Base-by-base conservation (phyloP, 2,113 vertebrate genomes). In the Gobius niger region DNA sequence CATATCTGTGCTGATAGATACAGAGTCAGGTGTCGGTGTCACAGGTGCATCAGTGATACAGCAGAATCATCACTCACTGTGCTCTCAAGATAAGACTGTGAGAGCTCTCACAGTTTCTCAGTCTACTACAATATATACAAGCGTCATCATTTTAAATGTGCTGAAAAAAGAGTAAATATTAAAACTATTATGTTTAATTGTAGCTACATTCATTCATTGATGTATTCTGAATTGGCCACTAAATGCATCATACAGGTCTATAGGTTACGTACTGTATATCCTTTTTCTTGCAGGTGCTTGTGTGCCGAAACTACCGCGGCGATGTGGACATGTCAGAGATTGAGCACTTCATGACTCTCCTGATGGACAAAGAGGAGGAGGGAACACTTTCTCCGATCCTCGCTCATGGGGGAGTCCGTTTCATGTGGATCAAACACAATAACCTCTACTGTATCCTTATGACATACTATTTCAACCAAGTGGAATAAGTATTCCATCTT, bases 401-500 rank as follows among this genome's bases (percentile, higher is more conserved):
- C 66, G 95, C 97, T 0, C 98, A 99, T 0, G 98, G 98, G 0
- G 96, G 95, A 0, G 98, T 99, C 47, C 96, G 98, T 9, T 99
- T 99, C 86, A 98, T 99, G 96, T 99, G 98, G 98, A 99, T 99
- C 75, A 99, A 99, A 73, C 98, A 99, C 72, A 99, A 98, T 91
- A 99, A 99, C 74, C 87, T 99, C 0, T 99, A 99, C 79, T 75
- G 98, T 98, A 98, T 98, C 97, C 95, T 94, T 12, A 11, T 9
- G 0, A 0, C 1, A 9, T 18, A 16, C 1, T 66, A 1, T 63
- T 44, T 19, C 5, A 52, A 16, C 50, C 15, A 52, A 8, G 15
- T 68, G 24, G 7, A 57, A 0, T n/a, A 63, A 0, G 0, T 69
- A 11, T 69, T 34, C 24, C 24, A 24, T 24, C 24, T 24, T 24